These are phyloP conservation scores for Psophia crepitans DNA, from an alignment of 2,113 vertebrate genomes.

Conservation along the genomic window DNA sequence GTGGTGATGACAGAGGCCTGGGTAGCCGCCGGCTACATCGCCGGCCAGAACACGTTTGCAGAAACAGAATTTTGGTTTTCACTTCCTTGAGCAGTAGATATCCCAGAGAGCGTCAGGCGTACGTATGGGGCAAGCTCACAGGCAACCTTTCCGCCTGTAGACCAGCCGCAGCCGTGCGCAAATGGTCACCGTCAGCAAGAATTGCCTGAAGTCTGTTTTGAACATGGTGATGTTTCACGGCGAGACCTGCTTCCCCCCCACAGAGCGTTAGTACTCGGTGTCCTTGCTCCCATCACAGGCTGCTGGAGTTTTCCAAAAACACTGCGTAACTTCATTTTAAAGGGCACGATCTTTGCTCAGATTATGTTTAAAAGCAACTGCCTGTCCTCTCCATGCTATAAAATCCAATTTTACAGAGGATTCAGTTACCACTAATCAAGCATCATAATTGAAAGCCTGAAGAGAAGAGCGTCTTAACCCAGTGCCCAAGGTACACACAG, in stretches of 20 bases:
- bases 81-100: not conserved
- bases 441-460: not conserved
- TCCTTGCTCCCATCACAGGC: not conserved
- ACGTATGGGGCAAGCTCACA: accelerated
- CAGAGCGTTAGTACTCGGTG: accelerated
- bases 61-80: not conserved
- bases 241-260: accelerated
- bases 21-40: accelerated
- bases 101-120: no score
- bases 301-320: not conserved
- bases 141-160: no score
- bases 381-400: not conserved
- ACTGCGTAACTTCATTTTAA: accelerated
- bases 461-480: not conserved
- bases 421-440: not conserved
- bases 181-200: no score
- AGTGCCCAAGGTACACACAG: not conserved
- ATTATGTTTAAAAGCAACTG: not conserved
- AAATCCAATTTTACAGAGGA: not conserved
- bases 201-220: not conserved
- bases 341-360: not conserved
- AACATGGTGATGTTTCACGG: accelerated
- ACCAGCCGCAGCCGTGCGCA: no score
- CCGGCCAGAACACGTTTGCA: not conserved
- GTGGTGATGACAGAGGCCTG: not conserved